phyloP scores from a whole-genome alignment of 2,113 vertebrate genomes.

The Syngnathoides biaculeatus region DNA sequence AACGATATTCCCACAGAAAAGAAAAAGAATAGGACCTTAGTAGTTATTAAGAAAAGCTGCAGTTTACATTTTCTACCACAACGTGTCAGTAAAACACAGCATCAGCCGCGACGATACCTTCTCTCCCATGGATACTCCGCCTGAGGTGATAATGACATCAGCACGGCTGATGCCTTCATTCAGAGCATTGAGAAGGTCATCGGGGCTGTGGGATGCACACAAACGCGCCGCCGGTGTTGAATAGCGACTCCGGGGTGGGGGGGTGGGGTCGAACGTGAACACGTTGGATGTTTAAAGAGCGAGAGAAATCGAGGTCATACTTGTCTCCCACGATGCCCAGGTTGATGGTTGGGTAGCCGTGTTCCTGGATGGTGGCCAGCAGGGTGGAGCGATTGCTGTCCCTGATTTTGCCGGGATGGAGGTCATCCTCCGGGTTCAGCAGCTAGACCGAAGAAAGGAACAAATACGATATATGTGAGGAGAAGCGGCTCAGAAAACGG shows the following conservation, averaged over 20 bases:
- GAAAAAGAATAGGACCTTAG: background rate
- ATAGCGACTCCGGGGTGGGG: background rate
- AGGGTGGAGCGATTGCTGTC: constrained; percentile 97
- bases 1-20: no score
- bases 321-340: constrained; percentile 99
- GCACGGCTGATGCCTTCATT: constrained; percentile 99
- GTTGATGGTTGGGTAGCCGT: constrained; percentile 98
- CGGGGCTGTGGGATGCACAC: constrained; percentile 79
- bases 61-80: constrained; percentile 30
- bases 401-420: constrained; percentile 96
- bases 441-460: constrained; percentile 70
- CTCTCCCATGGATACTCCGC: constrained; percentile 98
- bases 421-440: constrained; percentile 96
- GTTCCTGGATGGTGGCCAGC: constrained; percentile 96
- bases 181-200: constrained; percentile 98
- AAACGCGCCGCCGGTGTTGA: constrained; percentile 20
- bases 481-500: background rate
- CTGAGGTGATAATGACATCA: constrained; percentile 99
- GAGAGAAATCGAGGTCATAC: constrained; percentile 66
- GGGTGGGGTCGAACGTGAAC: background rate
- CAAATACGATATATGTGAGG: background rate
- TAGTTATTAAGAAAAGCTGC: background rate
- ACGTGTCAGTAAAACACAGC: constrained; percentile 57
- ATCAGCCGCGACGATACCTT: constrained; percentile 76
- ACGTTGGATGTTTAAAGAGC: background rate